Evolutionary conservation across 2,797 vertebrate species (phyloP), one percentile per base, ranked within the genome.

Genomic region (Geotrypetes seraphini): DNA sequence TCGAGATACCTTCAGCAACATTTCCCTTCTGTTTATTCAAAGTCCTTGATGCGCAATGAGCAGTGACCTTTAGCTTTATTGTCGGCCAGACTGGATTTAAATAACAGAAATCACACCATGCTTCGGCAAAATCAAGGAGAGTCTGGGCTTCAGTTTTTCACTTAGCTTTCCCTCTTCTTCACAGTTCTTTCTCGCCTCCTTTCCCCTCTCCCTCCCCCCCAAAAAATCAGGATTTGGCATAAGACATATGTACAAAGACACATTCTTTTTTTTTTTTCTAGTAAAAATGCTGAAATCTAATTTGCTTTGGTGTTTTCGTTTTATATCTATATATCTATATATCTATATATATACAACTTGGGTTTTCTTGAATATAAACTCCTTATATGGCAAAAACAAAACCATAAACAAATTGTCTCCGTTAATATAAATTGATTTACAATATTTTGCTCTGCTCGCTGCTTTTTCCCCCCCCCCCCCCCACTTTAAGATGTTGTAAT

Each of bases 341-440:
- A 55, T 60, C 37, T 33, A 53, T 48, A 60, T 70, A 75, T 78
- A 77, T 77, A 83, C 78, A 76, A 70, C 59, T 48, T 75, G 72
- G 78, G 70, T 64, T 71, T 54, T 55, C 73, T 73, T 82, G 84
- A 77, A 81, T 63, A 75, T 75, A 61, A 48, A 54, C 79, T 72
- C 77, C 79, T 64, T 89, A 64, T 60, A 80, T 73, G 73, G 68
- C 67, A 83, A 79, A 81, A 81, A 79, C 43, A 60, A 53, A 56
- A 60, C 33, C 40, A 43, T 57, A 53, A 69, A 59, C 1, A 66
- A 60, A 63, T 66, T 32, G 32, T 68, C 60, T 66, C 68, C 73
- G 77, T 75, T 79, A 75, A 80, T 86, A 82, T 75, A 84, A 72
- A 70, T 62, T 45, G 66, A 64, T 61, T 73, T 75, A 74, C 69